Base-by-base conservation (phyloP, 2,113 vertebrate species). In the Platichthys flesus region DNA sequence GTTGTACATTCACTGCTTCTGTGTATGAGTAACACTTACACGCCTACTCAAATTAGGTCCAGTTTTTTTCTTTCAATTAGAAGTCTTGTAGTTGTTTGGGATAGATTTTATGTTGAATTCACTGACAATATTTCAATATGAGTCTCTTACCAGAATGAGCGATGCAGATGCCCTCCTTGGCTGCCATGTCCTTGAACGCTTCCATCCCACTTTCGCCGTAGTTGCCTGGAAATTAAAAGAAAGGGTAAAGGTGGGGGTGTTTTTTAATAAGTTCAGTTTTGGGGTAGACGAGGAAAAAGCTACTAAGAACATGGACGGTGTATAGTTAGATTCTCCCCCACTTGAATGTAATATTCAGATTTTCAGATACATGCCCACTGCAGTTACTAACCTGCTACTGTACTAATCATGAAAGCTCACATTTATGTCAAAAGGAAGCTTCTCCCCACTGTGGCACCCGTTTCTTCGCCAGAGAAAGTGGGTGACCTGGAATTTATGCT, bases 191-290 rank as follows among this genome's bases (percentile, higher is more conserved):
- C 85, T 98, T 99, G 92, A 99, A 99, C 0, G 98, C 98, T 89
- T 97, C 97, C 98, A 99, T 99, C n/a, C 98, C 98, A 71, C 98
- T 99, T 93, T 99, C 98, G 18, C 98, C 98, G 18, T 99, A 99
- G 93, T 99, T 99, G 66, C 98, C 98, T 99, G 55, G 55, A 81
- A 78, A 79, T 31, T 12, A 18, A 74, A 18, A 73, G 28, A 83
- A 35, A 69, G 24, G 40, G 12, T 5, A 31, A 67, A 3, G 20
- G 51, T 54, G 4, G 20, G 51, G 9, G 7, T 20, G n/a, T 20
- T 52, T 31, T 31, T 42, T 42, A 42, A 42, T 42, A 12, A 42
- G 40, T 42, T 42, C 40, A 13, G 40, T 42, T 42, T 42, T 12
- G 12, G 12, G 9, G 40, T 13, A 13, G 40, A 42, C 13, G 2